Conservation (phyloP, 1,140 invertebrate genomes). For the Papilio dardanus region DNA sequence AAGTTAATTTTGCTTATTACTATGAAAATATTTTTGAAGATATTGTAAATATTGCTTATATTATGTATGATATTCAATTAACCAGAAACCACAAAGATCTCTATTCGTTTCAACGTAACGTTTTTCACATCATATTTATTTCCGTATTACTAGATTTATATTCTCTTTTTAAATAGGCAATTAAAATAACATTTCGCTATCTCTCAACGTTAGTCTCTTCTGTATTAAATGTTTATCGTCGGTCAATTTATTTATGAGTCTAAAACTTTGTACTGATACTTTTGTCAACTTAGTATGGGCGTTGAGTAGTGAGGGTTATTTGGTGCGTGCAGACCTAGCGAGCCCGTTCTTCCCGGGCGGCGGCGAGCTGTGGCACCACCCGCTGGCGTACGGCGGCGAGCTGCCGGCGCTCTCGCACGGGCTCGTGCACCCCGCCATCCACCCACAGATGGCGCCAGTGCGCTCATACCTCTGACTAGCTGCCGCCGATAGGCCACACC, state of each 20-base stretch:
- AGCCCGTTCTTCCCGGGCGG: slow-evolving; percentile 95
- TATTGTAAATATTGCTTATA: slow-evolving; percentile 65
- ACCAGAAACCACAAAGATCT: too few relatives aligned
- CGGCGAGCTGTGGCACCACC: slow-evolving; percentile 95
- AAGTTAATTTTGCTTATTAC: slow-evolving; percentile 42
- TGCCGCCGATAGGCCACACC: slow-evolving; percentile 92
- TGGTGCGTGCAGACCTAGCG: slow-evolving; percentile 89
- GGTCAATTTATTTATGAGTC: too few relatives aligned
- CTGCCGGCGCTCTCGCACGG: slow-evolving; percentile 93
- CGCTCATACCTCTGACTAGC: slow-evolving; percentile 98
- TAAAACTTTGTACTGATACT: neutral
- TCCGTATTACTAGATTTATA: too few relatives aligned
- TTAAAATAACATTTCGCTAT: too few relatives aligned
- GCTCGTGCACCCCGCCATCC: slow-evolving; percentile 96
- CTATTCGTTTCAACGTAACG: too few relatives aligned
- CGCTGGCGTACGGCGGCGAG: slow-evolving; percentile 92
- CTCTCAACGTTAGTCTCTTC: too few relatives aligned
- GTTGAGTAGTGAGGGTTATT: slow-evolving; percentile 24
- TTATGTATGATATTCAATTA: neutral
- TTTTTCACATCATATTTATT: too few relatives aligned
- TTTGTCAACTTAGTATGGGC: slow-evolving; percentile 3
- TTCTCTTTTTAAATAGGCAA: too few relatives aligned
- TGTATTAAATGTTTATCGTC: neutral
- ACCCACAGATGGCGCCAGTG: slow-evolving; percentile 97
- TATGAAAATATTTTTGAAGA: slow-evolving; percentile 64